Percentiles rank a stretch among this genome's conserved stretches.
Evolutionary conservation across 1,140 invertebrate genomes (phyloP).

Genomic region (Nasonia longicornis): DNA sequence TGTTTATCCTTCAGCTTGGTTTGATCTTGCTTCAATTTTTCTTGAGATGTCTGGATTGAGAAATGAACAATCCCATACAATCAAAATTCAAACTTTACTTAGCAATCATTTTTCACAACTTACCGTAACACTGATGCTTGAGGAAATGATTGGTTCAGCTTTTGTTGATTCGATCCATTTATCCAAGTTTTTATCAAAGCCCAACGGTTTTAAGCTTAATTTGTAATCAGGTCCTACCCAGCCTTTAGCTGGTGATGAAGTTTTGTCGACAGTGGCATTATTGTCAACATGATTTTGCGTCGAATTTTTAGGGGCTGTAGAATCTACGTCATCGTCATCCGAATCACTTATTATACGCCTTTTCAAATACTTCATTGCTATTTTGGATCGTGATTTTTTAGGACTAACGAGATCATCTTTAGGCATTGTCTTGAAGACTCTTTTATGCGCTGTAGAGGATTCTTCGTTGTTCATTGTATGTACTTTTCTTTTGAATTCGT

Average conservation of each 20-base stretch:
- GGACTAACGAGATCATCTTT: neutral
- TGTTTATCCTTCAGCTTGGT: conserved; percentile 55
- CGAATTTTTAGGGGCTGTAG: neutral
- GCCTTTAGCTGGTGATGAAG: conserved; percentile 26
- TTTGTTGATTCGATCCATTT: conserved; percentile 43
- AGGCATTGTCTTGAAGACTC: neutral
- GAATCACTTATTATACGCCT: conserved; percentile 25
- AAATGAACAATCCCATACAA: neutral
- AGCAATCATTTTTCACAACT: neutral
- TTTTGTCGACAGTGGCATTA: neutral
- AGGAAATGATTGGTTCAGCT: conserved; percentile 40
- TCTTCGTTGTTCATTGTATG: neutral
- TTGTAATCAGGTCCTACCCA: conserved; percentile 48
- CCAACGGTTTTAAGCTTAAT: conserved; percentile 48
- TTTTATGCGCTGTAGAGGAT: too few relatives aligned
- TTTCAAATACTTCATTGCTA: neutral
- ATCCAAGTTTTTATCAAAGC: conserved; percentile 38
- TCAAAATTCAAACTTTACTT: conserved; percentile 3
- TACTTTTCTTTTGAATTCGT: too few relatives aligned
- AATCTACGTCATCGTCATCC: conserved; percentile 6
- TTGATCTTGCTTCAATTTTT: conserved; percentile 50
- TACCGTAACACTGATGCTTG: conserved; percentile 1
- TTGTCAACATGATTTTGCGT: neutral
- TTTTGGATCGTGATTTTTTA: neutral
- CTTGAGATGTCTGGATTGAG: conserved; percentile 53